These are phyloP conservation scores for Melanostigma gelatinosum DNA, from an alignment of 2,113 vertebrate species.

Conservation along the genomic window DNA sequence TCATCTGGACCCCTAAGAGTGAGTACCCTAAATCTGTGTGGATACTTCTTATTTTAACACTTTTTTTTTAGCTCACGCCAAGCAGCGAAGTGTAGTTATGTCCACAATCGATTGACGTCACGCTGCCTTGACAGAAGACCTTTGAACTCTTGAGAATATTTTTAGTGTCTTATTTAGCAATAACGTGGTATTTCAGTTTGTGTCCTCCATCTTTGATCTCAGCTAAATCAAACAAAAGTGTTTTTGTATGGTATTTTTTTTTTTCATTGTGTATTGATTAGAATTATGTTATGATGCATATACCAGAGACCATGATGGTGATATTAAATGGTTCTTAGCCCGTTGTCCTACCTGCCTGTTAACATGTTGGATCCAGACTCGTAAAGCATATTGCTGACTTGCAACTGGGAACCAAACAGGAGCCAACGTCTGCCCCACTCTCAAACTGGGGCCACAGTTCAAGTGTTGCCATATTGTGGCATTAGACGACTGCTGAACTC, in stretches of 20 bases:
- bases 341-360: neutral
- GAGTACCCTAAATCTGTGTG: neutral
- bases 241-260: slow-evolving; percentile 16
- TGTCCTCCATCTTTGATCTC: slow-evolving; percentile 5
- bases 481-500: slow-evolving; percentile 44
- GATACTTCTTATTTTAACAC: slow-evolving; percentile 9
- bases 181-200: neutral
- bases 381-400: slow-evolving; percentile 25
- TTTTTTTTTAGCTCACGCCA: neutral
- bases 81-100: neutral
- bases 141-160: neutral
- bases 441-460: slow-evolving; percentile 1
- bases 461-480: slow-evolving; percentile 36
- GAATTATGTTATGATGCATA: slow-evolving; percentile 5
- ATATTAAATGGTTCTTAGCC: neutral
- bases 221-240: neutral
- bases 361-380: neutral
- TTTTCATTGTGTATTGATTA: slow-evolving; percentile 11
- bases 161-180: slow-evolving; percentile 6
- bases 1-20: neutral
- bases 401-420: slow-evolving; percentile 18
- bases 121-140: neutral
- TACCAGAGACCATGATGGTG: slow-evolving; percentile 5
- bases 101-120: neutral
- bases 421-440: slow-evolving; percentile 16